Evolutionary conservation across 2,888 invertebrate species (phyloP).

Genomic region (Dynastes hyllus): DNA sequence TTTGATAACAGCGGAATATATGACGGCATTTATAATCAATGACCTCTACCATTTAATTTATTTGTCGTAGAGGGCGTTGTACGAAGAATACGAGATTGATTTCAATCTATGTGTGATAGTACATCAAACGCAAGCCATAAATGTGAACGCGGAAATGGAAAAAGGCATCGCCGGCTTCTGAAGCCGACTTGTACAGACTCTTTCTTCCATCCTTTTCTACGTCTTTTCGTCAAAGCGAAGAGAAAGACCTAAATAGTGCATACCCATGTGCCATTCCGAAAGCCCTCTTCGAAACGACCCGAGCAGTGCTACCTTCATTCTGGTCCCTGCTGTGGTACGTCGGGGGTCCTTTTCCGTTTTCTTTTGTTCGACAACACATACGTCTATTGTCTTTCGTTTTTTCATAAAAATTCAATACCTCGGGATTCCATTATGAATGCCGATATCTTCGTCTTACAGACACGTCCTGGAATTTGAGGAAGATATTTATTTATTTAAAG

Average conservation of each 20-base stretch:
- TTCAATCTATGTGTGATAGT: conserved; percentile 59
- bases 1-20: no score
- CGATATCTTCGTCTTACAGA: conserved; percentile 34
- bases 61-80: conserved; percentile 60
- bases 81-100: conserved; percentile 49
- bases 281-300: no score
- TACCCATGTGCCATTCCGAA: no score
- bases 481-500: no score
- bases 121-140: conserved; percentile 62
- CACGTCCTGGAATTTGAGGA: no score
- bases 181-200: conserved; percentile 59
- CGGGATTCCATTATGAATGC: conserved; percentile 50
- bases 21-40: no score
- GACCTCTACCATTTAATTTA: conserved; percentile 52
- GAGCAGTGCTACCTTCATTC: neutral
- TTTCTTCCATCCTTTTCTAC: neutral
- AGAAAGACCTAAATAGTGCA: neutral
- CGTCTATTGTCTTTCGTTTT: conserved; percentile 54
- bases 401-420: conserved; percentile 58
- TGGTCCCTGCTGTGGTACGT: conserved; percentile 33
- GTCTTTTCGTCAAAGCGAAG: neutral
- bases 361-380: conserved; percentile 53
- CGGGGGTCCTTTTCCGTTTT: conserved; percentile 43
- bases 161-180: conserved; percentile 59
- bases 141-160: conserved; percentile 62